Conservation (phyloP, 2,888 invertebrate genomes). For the Sesia apiformis region DNA sequence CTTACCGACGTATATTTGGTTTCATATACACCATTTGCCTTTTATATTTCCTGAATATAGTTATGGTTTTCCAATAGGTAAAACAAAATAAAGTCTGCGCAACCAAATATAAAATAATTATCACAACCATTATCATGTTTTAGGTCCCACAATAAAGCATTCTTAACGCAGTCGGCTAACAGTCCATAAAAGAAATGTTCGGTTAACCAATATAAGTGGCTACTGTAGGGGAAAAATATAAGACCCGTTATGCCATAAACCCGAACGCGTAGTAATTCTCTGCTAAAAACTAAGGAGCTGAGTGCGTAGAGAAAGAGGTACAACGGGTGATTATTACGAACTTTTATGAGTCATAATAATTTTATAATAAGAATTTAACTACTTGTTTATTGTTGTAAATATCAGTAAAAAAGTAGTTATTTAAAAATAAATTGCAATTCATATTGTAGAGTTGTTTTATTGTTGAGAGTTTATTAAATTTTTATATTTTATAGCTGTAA, state of each 20-base stretch:
- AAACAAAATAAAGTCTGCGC: too few relatives aligned
- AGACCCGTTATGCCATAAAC: constrained; percentile 33
- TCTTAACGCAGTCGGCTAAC: background rate
- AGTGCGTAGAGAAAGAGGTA: constrained; percentile 4
- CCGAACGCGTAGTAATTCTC: constrained; percentile 22
- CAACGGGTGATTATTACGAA: background rate
- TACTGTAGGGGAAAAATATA: constrained; percentile 10
- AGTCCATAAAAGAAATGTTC: constrained; percentile 2
- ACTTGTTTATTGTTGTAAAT: background rate
- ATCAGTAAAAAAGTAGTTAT: background rate
- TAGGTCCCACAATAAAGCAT: too few relatives aligned
- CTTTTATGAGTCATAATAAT: background rate
- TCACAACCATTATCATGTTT: too few relatives aligned
- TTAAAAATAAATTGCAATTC: background rate
- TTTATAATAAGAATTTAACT: background rate
- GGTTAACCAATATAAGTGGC: constrained; percentile 16
- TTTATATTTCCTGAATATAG: too few relatives aligned
- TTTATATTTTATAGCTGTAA: too few relatives aligned
- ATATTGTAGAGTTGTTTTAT: background rate
- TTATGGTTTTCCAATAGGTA: too few relatives aligned
- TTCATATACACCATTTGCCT: too few relatives aligned
- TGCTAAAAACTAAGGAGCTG: constrained; percentile 28
- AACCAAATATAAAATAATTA: too few relatives aligned
- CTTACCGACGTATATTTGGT: too few relatives aligned
- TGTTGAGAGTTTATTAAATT: too few relatives aligned